Percentiles rank a stretch among this genome's conserved stretches.
These are phyloP conservation scores for Rana temporaria DNA, from an alignment of 2,113 vertebrate genomes.

Conservation along the genomic window DNA sequence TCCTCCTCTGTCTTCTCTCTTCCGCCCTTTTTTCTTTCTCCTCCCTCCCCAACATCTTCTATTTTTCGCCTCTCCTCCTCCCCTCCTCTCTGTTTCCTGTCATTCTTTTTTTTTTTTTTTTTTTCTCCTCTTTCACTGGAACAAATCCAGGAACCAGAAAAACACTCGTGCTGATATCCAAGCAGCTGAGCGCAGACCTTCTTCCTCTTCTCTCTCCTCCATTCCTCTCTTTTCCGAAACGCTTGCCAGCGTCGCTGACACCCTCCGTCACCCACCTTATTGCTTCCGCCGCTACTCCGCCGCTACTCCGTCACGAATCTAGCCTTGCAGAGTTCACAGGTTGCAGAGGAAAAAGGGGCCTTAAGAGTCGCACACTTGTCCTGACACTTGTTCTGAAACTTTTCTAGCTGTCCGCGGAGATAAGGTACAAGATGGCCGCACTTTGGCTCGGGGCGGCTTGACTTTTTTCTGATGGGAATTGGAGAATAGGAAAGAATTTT, in stretches of 20 bases:
- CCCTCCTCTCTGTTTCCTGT: slow-evolving; percentile 46
- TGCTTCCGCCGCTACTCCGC: too few relatives aligned
- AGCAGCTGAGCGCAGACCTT: slow-evolving; percentile 23
- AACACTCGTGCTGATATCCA: slow-evolving; percentile 10
- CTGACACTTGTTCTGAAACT: too few relatives aligned
- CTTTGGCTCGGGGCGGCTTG: not conserved
- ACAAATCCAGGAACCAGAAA: slow-evolving; percentile 41
- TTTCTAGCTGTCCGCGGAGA: too few relatives aligned
- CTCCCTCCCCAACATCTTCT: not conserved
- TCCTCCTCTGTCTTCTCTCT: slow-evolving; percentile 9
- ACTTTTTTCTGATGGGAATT: not conserved
- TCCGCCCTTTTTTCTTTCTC: not conserved
- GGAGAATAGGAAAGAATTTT: not conserved
- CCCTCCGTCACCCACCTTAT: not conserved
- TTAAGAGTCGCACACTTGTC: too few relatives aligned
- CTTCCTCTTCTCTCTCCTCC: not conserved
- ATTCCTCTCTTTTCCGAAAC: not conserved
- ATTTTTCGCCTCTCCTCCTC: not conserved
- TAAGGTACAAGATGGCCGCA: slow-evolving; percentile 14
- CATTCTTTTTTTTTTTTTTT: slow-evolving; percentile 47
- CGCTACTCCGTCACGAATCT: not conserved
- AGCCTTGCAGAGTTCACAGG: too few relatives aligned
- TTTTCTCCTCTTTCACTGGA: slow-evolving; percentile 42
- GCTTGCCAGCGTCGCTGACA: not conserved
- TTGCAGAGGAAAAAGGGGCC: too few relatives aligned